Conservation (phyloP, 2,113 vertebrate species). For the Amphiprion ocellaris region DNA sequence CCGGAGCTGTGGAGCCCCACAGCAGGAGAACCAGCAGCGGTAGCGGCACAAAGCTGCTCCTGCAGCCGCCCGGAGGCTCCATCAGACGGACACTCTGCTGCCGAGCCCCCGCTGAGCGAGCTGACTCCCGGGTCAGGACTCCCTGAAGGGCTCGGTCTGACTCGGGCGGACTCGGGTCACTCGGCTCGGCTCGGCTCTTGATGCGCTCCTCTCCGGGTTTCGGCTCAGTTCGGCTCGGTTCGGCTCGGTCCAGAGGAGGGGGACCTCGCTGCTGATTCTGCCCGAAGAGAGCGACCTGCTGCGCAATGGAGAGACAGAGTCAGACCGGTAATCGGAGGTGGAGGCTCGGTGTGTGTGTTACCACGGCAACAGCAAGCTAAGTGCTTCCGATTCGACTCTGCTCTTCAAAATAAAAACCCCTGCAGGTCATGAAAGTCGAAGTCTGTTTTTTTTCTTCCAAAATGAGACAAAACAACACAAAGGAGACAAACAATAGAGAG, state of each 20-base stretch:
- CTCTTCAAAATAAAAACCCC: slow-evolving; percentile 45
- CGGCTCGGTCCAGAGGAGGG: background rate
- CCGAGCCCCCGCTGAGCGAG: background rate
- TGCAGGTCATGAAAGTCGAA: background rate
- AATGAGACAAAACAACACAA: too few relatives aligned
- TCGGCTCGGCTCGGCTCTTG: background rate
- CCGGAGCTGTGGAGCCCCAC: slow-evolving; percentile 11
- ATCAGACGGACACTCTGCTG: slow-evolving; percentile 22
- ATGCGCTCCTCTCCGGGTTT: background rate
- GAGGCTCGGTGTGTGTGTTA: background rate
- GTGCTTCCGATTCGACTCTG: background rate
- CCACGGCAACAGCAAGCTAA: background rate
- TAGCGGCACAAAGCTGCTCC: slow-evolving; percentile 17
- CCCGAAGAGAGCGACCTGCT: slow-evolving; percentile 18
- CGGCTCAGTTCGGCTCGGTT: background rate
- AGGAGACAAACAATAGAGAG: too few relatives aligned
- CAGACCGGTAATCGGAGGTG: background rate
- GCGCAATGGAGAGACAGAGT: slow-evolving; percentile 15
- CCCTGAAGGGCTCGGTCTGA: too few relatives aligned
- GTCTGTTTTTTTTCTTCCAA: too few relatives aligned
- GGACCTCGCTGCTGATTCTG: slow-evolving; percentile 9
- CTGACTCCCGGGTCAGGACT: background rate
- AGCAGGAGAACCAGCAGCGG: slow-evolving; percentile 36
- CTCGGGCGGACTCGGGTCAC: too few relatives aligned
- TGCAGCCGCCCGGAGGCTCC: slow-evolving; percentile 17